Evolutionary conservation across 2,113 vertebrate genomes (phyloP), one percentile per base, ranked within the genome.

Genomic region (Centropristis striata): DNA sequence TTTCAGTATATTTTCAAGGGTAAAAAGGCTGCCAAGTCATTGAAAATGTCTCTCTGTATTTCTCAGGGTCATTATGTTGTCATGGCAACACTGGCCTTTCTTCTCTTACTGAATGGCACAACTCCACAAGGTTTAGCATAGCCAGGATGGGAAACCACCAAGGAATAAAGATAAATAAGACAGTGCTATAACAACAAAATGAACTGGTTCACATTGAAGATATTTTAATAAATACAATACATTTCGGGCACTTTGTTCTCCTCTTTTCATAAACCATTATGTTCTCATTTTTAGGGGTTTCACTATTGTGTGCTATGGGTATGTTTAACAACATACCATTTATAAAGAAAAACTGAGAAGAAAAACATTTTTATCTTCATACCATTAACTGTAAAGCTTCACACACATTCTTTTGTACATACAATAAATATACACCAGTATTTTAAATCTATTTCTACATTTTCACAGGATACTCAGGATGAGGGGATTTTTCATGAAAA

Each of bases 391-490:
- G n/a, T n/a, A n/a, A n/a, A n/a, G n/a, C n/a, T n/a, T n/a, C 14
- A n/a, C 23, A 44, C 20, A 57, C 18, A 21, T 58, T n/a, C 36
- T 20, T 69, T 58, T 58, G 51, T 20, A 36, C 13, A 46, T 25
- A 10, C 8, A n/a, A 49, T 50, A 25, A 37, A 25, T 50, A 50
- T 15, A 37, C 14, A 39, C 55, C 21, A 72, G n/a, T 50, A 41
- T 60, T 21, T 25, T 27, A 15, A 20, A 18, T 21, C 18, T 37
- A 15, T 20, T 12, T 32, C 32, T 32, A 53, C 20, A 18, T 55
- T n/a, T 70, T n/a, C 57, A 63, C 27, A 71, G 32, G 23, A 44
- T 50, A 65, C 16, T 79, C 36, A 12, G 37, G 12, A 64, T 60
- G 13, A 51, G n/a, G 0, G 13, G 36, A 6, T 15, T 4, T 36